Evolutionary conservation across 2,113 vertebrate genomes (phyloP).

Genomic region (Ranitomeya imitator): DNA sequence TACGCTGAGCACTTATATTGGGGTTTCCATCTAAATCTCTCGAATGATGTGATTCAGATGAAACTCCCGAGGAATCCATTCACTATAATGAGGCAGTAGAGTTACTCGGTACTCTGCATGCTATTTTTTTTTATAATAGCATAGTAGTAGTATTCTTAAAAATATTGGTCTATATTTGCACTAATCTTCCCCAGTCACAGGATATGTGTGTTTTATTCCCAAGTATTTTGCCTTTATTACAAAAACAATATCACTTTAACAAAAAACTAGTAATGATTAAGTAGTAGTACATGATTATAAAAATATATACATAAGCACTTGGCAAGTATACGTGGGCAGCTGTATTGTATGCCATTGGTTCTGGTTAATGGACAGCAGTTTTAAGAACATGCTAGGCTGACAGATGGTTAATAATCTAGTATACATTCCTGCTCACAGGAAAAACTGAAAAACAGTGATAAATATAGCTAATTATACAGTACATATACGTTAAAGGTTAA

Average conservation of each 20-base stretch:
- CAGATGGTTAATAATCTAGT: slow-evolving; percentile 50
- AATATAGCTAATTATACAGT: slow-evolving; percentile 42
- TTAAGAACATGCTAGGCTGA: slow-evolving; percentile 39
- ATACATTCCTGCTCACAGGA: slow-evolving; percentile 28
- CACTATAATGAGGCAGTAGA: too few relatives aligned
- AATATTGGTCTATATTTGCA: too few relatives aligned
- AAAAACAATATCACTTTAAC: not conserved
- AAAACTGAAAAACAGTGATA: slow-evolving; percentile 43
- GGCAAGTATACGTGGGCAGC: slow-evolving; percentile 31
- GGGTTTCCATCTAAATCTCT: too few relatives aligned
- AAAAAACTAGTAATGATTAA: not conserved
- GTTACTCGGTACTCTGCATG: too few relatives aligned
- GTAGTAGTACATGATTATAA: not conserved
- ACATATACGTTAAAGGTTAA: slow-evolving; percentile 49
- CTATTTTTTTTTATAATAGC: too few relatives aligned
- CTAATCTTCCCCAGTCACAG: too few relatives aligned
- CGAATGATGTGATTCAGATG: too few relatives aligned
- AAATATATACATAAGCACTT: slow-evolving; percentile 37
- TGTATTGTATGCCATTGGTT: slow-evolving; percentile 39
- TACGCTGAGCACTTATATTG: too few relatives aligned
- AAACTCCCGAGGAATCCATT: too few relatives aligned
- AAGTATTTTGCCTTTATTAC: not conserved
- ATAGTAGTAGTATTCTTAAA: too few relatives aligned
- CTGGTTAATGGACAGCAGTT: slow-evolving; percentile 19
- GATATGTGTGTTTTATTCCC: not conserved